Conservation (phyloP, 2,113 vertebrate genomes). For the Hylia prasina region DNA sequence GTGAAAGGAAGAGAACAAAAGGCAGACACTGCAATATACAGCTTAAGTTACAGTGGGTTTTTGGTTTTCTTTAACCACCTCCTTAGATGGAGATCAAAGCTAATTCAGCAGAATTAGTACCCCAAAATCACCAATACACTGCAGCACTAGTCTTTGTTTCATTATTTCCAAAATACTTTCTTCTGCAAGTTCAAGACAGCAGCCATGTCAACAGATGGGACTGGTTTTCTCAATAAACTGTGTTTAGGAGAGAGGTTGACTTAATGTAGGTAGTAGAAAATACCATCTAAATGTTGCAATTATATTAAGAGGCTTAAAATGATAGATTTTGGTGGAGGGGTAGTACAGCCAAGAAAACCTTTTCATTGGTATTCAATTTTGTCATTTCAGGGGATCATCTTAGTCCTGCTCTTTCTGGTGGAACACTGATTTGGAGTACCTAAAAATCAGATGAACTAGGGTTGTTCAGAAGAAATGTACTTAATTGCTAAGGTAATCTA, state of each 20-base stretch:
- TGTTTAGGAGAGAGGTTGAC: background rate
- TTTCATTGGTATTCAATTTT: background rate
- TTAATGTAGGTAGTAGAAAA: background rate
- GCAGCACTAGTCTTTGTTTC: background rate
- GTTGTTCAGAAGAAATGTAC: background rate
- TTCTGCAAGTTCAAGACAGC: background rate
- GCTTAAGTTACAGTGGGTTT: background rate
- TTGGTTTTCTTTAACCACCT: background rate
- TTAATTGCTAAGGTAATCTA: background rate
- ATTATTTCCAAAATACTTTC: background rate
- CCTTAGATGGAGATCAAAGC: background rate
- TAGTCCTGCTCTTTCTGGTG: background rate
- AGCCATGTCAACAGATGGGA: fast-evolving
- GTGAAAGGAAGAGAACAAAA: background rate
- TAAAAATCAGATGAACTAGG: background rate
- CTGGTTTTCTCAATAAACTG: background rate
- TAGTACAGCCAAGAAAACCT: background rate
- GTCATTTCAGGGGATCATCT: background rate
- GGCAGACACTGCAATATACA: background rate
- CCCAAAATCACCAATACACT: background rate
- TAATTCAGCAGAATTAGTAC: background rate
- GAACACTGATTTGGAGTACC: background rate
- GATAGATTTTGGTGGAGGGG: background rate
- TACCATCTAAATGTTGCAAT: background rate
- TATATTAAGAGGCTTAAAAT: background rate